Conservation (phyloP, 2,888 invertebrate genomes). For the Bembecia ichneumoniformis region DNA sequence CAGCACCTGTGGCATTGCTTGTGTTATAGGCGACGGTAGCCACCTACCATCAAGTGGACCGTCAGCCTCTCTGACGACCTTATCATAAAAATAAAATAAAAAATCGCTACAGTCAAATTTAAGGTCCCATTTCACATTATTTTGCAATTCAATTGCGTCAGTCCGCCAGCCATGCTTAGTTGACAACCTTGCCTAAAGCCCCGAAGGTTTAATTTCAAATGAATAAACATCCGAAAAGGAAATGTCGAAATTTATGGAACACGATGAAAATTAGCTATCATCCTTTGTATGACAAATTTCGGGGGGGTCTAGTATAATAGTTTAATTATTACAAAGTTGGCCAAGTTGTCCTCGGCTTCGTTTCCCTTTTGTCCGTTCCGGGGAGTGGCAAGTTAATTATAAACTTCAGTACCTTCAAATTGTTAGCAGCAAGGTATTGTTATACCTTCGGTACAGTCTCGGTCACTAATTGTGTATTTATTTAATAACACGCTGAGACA, state of each 20-base stretch:
- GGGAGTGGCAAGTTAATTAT: not conserved
- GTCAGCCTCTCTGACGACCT: no score
- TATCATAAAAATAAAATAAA: no score
- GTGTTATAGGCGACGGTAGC: no score
- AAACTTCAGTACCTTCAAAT: not conserved
- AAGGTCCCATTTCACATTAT: no score
- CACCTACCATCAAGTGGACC: no score
- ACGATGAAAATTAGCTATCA: not conserved
- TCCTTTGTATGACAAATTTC: not conserved
- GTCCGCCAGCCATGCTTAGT: no score
- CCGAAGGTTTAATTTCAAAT: not conserved
- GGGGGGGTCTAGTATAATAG: not conserved
- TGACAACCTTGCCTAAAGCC: no score
- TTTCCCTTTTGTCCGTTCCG: not conserved
- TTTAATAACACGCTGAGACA: no score
- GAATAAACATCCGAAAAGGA: not conserved
- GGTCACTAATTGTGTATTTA: not conserved
- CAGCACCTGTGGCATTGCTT: no score
- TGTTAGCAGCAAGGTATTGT: not conserved
- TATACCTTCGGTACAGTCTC: not conserved
- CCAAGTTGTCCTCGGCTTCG: not conserved
- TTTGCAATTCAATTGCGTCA: constrained; percentile 1
- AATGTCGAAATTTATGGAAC: not conserved
- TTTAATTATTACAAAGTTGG: not conserved
- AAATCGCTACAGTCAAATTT: no score